Evolutionary conservation across 2,113 vertebrate genomes (phyloP), one percentile per base, ranked within the genome.

Genomic region (Datnioides undecimradiatus): DNA sequence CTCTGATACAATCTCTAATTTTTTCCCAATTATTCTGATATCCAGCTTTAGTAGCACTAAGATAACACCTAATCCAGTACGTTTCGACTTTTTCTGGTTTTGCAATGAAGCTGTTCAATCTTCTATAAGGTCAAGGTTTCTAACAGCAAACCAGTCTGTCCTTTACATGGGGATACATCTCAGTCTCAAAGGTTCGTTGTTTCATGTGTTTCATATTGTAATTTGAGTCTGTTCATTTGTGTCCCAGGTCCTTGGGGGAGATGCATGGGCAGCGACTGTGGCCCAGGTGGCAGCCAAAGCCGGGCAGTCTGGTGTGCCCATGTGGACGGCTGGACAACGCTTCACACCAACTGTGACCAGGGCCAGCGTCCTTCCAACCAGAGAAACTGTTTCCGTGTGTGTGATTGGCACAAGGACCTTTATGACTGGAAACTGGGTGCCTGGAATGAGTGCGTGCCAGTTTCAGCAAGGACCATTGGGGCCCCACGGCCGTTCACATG

Each of bases 191-290:
- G 41, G 11, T 34, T 60, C 5, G 6, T 60, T 69, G 21, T 73
- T 64, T 25, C 4, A 25, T 4, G 41, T 74, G 6, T 55, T 34
- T 52, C 43, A 25, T 29, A 2, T 29, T 70, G 31, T 73, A 65
- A 84, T 76, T 31, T 60, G 17, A 51, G 34, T 21, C 27, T 86
- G 9, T 85, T 59, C 80, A 31, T 87, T 66, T 86, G 80, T 92
- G 90, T 89, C 79, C 23, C 89, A 99, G 98, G 98, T 92, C 96
- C 97, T 0, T 99, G 98, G 98, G 98, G 98, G 16, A 93, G 97
- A 49, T 99, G 98, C 87, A 99, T 99, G 97, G 98, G 98, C 80
- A 97, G 97, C 4, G 97, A 97, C 10, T 99, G 98, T 0, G 98
- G 98, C 0, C 97, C 96, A 0, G 98, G 98, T 3, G 98, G 98